Conservation (phyloP, 2,113 vertebrate genomes). For the Mustelus asterias region DNA sequence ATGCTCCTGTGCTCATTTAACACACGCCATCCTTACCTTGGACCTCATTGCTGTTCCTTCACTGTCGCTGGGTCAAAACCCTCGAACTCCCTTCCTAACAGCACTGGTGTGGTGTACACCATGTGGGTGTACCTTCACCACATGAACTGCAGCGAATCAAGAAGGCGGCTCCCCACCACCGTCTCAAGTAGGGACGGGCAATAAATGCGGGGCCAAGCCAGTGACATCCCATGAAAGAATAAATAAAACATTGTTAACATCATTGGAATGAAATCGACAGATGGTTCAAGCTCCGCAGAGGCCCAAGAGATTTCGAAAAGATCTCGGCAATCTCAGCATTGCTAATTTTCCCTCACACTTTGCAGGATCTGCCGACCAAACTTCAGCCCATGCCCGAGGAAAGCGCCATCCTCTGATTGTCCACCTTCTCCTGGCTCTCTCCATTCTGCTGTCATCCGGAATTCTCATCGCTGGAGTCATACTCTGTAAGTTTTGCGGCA, state of each 20-base stretch:
- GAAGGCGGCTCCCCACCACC: no score
- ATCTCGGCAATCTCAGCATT: not conserved
- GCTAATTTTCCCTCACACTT: not conserved
- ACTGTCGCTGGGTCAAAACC: no score
- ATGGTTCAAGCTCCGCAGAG: not conserved
- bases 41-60: no score
- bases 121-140: no score
- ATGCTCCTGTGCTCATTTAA: no score
- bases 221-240: no score
- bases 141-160: no score
- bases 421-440: not conserved
- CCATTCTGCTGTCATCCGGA: not conserved
- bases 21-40: no score
- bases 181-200: no score
- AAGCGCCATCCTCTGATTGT: not conserved
- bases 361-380: not conserved
- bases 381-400: not conserved
- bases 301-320: not conserved
- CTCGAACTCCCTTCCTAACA: no score
- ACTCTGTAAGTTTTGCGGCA: not conserved
- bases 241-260: not conserved
- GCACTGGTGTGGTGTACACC: no score
- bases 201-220: no score
- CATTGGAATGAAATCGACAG: not conserved
- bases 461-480: not conserved